These are phyloP conservation scores for Aelia acuminata DNA, from an alignment of 2,888 invertebrate species.

Conservation along the genomic window DNA sequence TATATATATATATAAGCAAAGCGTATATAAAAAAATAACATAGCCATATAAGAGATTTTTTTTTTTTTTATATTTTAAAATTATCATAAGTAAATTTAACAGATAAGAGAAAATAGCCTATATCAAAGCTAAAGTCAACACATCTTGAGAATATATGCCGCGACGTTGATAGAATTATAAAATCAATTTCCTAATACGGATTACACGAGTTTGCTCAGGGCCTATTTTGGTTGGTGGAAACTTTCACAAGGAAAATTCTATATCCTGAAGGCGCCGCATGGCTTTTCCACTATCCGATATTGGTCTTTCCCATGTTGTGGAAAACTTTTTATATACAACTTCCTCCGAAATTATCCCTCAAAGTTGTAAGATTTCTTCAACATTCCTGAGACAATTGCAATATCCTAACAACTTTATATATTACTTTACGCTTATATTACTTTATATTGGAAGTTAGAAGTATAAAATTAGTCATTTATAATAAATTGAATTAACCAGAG, in stretches of 20 bases:
- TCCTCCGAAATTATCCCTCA: not conserved
- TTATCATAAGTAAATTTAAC: conserved; percentile 12
- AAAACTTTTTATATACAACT: not conserved
- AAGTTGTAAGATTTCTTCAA: not conserved
- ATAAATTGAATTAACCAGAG: too few species aligned
- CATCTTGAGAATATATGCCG: not conserved
- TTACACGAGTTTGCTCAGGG: conserved; percentile 14
- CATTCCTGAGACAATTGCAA: not conserved
- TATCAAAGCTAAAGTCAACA: conserved; percentile 13
- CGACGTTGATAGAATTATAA: conserved; percentile 18
- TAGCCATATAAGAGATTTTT: too few species aligned
- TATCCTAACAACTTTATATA: not conserved
- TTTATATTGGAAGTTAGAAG: too few species aligned
- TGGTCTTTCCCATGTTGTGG: not conserved
- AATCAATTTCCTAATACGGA: conserved; percentile 23
- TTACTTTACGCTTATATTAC: too few species aligned
- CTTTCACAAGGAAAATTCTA: conserved; percentile 1
- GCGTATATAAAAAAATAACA: too few species aligned
- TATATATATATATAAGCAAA: too few species aligned
- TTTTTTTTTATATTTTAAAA: not conserved
- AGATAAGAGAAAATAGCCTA: not conserved
- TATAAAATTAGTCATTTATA: too few species aligned
- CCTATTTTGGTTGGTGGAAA: not conserved
- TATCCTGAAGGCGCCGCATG: not conserved
- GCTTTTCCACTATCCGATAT: not conserved